Evolutionary conservation across 2,888 invertebrate species (phyloP).

Genomic region (Mythimna albipuncta): DNA sequence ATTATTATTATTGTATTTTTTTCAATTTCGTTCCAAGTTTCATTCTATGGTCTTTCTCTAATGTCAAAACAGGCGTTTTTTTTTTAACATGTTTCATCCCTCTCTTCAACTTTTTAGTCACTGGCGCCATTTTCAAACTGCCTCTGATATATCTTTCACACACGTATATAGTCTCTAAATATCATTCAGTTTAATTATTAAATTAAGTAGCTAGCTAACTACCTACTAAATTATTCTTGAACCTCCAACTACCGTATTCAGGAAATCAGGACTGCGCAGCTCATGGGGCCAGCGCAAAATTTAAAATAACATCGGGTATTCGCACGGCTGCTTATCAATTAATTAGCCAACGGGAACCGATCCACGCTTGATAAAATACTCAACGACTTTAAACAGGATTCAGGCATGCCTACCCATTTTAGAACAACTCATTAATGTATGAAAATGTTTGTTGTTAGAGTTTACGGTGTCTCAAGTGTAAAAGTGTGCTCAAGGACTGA

Average conservation of each 20-base stretch:
- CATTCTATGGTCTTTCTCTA: too few relatives aligned
- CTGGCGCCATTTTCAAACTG: too few relatives aligned
- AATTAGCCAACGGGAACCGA: constrained; percentile 50
- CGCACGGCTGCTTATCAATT: constrained; percentile 56
- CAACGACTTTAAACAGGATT: constrained; percentile 47
- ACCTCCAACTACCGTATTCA: constrained; percentile 1
- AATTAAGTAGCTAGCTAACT: neutral
- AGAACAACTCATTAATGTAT: constrained; percentile 35
- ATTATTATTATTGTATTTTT: too few relatives aligned
- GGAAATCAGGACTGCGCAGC: neutral
- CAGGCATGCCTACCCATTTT: constrained; percentile 32
- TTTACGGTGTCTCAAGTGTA: constrained; percentile 28
- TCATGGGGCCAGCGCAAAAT: constrained; percentile 24
- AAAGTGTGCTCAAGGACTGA: constrained; percentile 18
- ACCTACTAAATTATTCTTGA: constrained; percentile 12
- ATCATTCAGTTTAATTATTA: neutral
- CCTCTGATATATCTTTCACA: neutral
- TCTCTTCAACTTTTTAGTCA: too few relatives aligned
- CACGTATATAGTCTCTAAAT: neutral
- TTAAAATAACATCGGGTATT: constrained; percentile 49
- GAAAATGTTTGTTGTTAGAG: constrained; percentile 36
- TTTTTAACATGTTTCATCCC: too few relatives aligned
- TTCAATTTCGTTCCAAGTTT: too few relatives aligned
- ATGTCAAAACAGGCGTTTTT: too few relatives aligned
- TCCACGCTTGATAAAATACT: constrained; percentile 60